Base-by-base conservation (phyloP, 1,140 invertebrate species). In the Achatina immaculata region DNA sequence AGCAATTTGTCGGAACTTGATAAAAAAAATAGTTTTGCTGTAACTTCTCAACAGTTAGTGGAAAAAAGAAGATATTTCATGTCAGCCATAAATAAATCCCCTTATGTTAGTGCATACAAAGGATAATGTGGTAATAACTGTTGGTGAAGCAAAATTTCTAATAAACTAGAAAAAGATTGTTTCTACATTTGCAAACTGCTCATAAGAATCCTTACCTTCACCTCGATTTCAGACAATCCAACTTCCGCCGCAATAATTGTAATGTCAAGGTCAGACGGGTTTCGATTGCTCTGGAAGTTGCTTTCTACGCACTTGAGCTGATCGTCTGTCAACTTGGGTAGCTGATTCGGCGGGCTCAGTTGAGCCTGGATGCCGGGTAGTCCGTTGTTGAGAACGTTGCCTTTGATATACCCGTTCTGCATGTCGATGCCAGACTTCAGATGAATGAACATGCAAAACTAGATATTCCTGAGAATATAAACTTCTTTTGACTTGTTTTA, bases 241-340 rank as follows among this genome's bases (percentile, higher is more conserved):
- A 86, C 84, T 55, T 89, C 86, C 1, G 86, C 85, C 3, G 85
- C 83, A 24, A 89, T 85, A 31, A 87, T 36, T 21, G 79, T 83
- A 11, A 89, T 51, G 73, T 87, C 85, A 6, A 89, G 81, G 24
- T 89, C 86, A 1, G 87, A 86, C 21, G 86, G 88, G 62, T 88
- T 88, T 31, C 84, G 73, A 74, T 89, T 86, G 14, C 78, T 51
- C 14, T 81, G 77, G 78, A 87, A 88, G 71, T 86, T 86, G n/a
- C 68, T 81, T 48, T 87, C 85, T 62, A 88, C 77, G 24, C 71
- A 80, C 42, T 83, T 82, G 45, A 83, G 81, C 65, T 87, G 86
- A 19, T 87, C 83, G n/a, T 80, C 80, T 11, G 81, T 43, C 62
- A 88, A 75, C 48, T 75, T 80, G 0, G 86, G 86, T 38, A 88